Conservation (phyloP, 2,797 vertebrate genomes). For the Heliangelus exortis region DNA sequence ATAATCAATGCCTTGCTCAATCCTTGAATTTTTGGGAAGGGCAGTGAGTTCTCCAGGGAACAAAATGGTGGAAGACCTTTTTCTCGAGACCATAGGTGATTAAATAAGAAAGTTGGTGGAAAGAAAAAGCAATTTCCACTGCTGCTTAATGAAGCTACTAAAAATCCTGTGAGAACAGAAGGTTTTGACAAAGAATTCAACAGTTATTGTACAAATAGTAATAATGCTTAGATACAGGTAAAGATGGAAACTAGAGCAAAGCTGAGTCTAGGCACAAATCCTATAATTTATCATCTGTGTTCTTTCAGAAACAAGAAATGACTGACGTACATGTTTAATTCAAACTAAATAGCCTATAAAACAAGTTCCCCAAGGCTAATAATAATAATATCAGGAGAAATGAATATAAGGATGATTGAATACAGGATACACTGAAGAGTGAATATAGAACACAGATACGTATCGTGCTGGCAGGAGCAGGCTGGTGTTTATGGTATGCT, state of each 20-base stretch:
- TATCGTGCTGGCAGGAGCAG: conserved; percentile 8
- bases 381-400: conserved; percentile 76
- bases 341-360: conserved; percentile 78
- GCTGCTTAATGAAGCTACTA: background rate
- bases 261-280: conserved; percentile 1
- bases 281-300: conserved; percentile 62
- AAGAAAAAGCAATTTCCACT: background rate
- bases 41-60: too few species aligned
- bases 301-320: conserved; percentile 50
- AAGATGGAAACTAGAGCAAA: background rate
- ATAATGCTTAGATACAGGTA: background rate
- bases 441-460: conserved; percentile 41
- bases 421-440: conserved; percentile 63
- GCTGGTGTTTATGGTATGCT: conserved; percentile 29
- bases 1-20: background rate
- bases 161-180: background rate
- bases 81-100: background rate
- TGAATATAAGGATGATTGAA: conserved; percentile 78
- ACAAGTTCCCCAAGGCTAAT: conserved; percentile 75
- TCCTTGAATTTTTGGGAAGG: background rate
- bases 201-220: background rate
- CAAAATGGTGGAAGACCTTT: background rate
- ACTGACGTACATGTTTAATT: conserved; percentile 72
- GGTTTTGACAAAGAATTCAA: background rate
- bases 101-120: background rate